These are phyloP conservation scores for Oryzias curvinotus DNA, from an alignment of 2,113 vertebrate species.

Conservation along the genomic window DNA sequence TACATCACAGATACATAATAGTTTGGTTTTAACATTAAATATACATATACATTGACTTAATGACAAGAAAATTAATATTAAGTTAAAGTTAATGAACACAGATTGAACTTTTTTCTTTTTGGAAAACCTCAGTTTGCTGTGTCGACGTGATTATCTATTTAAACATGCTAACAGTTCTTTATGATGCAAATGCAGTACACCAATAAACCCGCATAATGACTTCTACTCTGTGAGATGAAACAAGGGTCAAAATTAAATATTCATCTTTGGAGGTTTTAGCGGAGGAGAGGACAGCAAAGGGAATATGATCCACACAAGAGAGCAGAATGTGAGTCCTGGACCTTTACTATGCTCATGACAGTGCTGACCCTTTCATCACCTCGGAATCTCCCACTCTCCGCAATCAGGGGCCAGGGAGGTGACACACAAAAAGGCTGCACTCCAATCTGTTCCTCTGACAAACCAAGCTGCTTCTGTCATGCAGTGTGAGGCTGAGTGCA, in stretches of 20 bases:
- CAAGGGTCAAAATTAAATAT: conserved; percentile 34
- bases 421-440: conserved; percentile 3
- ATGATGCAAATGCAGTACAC: too few species aligned
- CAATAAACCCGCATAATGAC: too few species aligned
- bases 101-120: too few species aligned
- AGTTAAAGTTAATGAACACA: too few species aligned
- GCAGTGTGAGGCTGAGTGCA: conserved; percentile 12
- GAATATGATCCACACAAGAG: neutral
- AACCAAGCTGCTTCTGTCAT: conserved; percentile 26
- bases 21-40: too few species aligned
- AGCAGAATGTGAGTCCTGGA: neutral
- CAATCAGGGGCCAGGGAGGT: neutral
- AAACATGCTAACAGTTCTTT: too few species aligned
- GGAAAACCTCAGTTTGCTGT: too few species aligned
- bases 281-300: neutral
- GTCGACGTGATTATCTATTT: too few species aligned
- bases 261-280: conserved; percentile 16
- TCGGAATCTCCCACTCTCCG: neutral
- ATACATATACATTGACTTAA: too few species aligned
- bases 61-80: too few species aligned
- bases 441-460: conserved; percentile 13
- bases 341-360: conserved; percentile 29
- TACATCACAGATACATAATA: too few species aligned
- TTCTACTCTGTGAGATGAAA: conserved; percentile 2
- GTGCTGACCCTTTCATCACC: conserved; percentile 37